Percentiles rank a stretch among this genome's conserved stretches.
These are phyloP conservation scores for Colistium nudipinnis DNA, from an alignment of 2,113 vertebrate species.

Conservation along the genomic window DNA sequence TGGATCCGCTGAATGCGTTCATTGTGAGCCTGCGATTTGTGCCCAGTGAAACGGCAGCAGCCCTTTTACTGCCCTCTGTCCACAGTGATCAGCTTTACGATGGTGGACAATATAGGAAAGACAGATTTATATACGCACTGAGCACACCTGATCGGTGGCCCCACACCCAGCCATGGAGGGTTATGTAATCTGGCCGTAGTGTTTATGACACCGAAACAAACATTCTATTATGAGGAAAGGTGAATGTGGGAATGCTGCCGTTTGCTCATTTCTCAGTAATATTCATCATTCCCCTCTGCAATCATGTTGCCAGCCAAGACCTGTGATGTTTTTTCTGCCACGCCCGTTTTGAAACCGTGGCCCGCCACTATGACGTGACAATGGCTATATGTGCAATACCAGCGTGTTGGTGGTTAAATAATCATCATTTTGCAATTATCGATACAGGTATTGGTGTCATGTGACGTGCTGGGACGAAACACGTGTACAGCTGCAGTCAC, in stretches of 20 bases:
- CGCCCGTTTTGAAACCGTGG: too few species aligned
- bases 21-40: conserved; percentile 41
- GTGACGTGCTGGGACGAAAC: too few species aligned
- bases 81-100: conserved; percentile 63
- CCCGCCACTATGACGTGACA: too few species aligned
- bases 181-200: conserved; percentile 44
- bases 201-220: conserved; percentile 54
- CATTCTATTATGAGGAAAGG: conserved; percentile 41
- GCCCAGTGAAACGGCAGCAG: conserved; percentile 30
- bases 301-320: background rate
- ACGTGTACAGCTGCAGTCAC: too few species aligned
- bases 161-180: background rate
- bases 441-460: too few species aligned
- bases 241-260: conserved; percentile 35
- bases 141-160: conserved; percentile 37
- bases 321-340: too few species aligned
- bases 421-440: too few species aligned
- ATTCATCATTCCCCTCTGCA: background rate
- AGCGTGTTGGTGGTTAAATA: too few species aligned
- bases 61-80: conserved; percentile 52
- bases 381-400: too few species aligned
- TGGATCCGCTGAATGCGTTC: conserved; percentile 44
- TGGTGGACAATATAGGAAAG: conserved; percentile 59
- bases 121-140: conserved; percentile 55
- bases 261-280: too few species aligned